These are phyloP conservation scores for Zele albiditarsus DNA, from an alignment of 2,888 invertebrate genomes.

Conservation along the genomic window DNA sequence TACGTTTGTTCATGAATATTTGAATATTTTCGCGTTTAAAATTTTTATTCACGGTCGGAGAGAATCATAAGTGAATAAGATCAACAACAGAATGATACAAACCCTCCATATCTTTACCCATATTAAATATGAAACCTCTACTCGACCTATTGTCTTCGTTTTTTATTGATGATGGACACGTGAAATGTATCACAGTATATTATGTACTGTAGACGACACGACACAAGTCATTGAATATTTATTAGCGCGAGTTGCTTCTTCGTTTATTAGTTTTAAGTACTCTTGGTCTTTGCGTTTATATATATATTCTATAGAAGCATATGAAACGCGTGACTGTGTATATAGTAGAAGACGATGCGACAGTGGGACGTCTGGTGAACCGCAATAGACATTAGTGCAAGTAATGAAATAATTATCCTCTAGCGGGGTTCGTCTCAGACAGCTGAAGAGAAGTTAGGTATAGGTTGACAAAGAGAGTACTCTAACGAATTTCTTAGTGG, in stretches of 20 bases:
- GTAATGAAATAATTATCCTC: slow-evolving; percentile 55
- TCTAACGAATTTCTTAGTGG: neutral
- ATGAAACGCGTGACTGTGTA: neutral
- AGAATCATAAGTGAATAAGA: too few species aligned
- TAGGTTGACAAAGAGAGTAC: slow-evolving; percentile 6
- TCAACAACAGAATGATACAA: too few species aligned
- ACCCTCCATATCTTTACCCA: too few species aligned
- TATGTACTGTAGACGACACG: neutral
- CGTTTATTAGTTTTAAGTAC: neutral
- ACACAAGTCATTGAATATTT: neutral
- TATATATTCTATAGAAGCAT: too few species aligned
- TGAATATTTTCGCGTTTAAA: too few species aligned
- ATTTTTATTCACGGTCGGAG: too few species aligned
- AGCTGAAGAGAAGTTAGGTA: slow-evolving; percentile 18
- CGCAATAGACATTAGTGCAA: slow-evolving; percentile 49
- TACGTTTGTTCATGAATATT: too few species aligned
- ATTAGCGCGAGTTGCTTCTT: neutral
- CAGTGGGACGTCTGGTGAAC: neutral
- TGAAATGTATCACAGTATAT: neutral
- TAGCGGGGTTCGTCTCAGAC: slow-evolving; percentile 39
- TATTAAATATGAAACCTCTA: too few species aligned
- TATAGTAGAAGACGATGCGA: neutral
- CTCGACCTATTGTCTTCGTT: neutral
- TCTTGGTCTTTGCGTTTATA: neutral
- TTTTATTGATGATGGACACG: neutral